Evolutionary conservation across 2,113 vertebrate species (phyloP).

Genomic region (Dicaeum eximium): DNA sequence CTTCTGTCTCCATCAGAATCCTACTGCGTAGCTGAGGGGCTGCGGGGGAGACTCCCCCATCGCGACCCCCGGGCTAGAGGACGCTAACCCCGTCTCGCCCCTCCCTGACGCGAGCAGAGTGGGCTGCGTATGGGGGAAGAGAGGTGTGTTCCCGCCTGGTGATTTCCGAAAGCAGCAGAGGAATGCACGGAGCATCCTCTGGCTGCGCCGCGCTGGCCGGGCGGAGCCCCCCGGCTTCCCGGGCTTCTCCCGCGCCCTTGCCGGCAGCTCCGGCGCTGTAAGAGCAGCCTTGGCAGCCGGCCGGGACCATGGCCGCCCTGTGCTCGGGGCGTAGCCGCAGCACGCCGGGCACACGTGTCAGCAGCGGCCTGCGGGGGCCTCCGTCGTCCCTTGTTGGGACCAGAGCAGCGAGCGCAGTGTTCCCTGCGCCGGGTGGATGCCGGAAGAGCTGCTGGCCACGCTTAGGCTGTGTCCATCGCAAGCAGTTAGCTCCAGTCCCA

Average conservation of each 20-base stretch:
- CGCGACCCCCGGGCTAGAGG: not conserved
- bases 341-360: not conserved
- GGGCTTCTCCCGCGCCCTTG: not conserved
- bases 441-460: not conserved
- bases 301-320: not conserved
- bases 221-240: not conserved
- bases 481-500: not conserved
- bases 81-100: rapidly evolving
- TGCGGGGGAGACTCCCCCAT: not conserved
- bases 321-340: not conserved
- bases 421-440: not conserved
- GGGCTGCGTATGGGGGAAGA: rapidly evolving
- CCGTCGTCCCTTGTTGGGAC: not conserved
- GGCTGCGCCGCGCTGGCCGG: rapidly evolving
- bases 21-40: not conserved
- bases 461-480: not conserved
- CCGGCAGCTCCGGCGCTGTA: not conserved
- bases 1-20: not conserved
- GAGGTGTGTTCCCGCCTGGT: not conserved
- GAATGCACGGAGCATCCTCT: not conserved
- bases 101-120: rapidly evolving
- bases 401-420: rapidly evolving
- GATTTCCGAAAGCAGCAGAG: not conserved
- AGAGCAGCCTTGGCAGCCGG: not conserved
- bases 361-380: not conserved